These are phyloP conservation scores for Hesperophylax magnus DNA, from an alignment of 1,140 invertebrate species.

Conservation along the genomic window DNA sequence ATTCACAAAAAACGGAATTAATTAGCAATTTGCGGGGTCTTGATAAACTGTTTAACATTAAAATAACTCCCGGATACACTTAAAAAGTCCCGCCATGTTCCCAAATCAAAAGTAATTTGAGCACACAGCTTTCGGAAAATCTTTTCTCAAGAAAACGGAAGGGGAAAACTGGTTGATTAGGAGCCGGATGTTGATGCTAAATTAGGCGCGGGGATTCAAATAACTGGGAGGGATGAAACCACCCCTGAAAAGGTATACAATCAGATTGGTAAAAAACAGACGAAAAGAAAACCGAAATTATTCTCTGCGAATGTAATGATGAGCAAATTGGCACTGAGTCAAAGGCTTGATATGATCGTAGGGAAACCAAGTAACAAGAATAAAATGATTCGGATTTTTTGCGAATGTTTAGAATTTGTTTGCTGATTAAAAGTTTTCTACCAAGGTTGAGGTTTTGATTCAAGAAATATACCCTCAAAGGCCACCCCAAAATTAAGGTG, in stretches of 20 bases:
- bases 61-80: constrained; percentile 43
- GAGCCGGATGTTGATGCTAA: constrained; percentile 57
- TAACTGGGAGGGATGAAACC: constrained; percentile 9
- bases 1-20: background rate
- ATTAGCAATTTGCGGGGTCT: background rate
- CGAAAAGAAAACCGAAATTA: background rate
- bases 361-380: background rate
- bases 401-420: background rate
- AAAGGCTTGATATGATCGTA: background rate
- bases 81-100: constrained; percentile 43
- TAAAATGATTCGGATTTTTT: background rate
- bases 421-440: background rate
- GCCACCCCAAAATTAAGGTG: constrained; percentile 50
- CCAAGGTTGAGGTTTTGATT: background rate
- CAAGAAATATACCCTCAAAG: constrained; percentile 9
- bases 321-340: background rate
- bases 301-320: background rate
- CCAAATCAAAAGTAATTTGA: constrained; percentile 57
- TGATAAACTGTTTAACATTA: constrained; percentile 41
- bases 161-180: constrained; percentile 55
- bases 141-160: constrained; percentile 47
- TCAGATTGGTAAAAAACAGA: constrained; percentile 28
- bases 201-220: constrained; percentile 47
- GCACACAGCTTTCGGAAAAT: constrained; percentile 52
- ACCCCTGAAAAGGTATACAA: constrained; percentile 24